Percentiles rank a stretch among this genome's conserved stretches.
These are phyloP conservation scores for Papilio machaon DNA, from an alignment of 1,140 invertebrate genomes.

Conservation along the genomic window DNA sequence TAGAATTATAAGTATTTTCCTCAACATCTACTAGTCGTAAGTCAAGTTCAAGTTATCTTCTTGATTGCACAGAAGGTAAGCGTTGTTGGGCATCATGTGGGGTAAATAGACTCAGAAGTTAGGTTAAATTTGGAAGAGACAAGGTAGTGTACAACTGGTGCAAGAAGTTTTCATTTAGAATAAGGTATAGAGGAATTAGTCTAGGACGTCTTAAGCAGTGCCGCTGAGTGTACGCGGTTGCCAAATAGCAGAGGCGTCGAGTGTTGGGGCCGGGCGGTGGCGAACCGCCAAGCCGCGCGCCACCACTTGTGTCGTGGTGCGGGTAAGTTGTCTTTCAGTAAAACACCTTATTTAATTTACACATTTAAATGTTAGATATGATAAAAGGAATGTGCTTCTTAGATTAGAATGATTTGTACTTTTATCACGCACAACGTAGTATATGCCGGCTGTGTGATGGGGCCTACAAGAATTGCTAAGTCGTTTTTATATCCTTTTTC, in stretches of 20 bases:
- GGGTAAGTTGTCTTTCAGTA: background rate
- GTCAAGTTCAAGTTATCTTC: too few relatives aligned
- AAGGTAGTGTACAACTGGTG: background rate
- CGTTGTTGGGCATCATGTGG: too few relatives aligned
- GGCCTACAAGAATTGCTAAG: too few relatives aligned
- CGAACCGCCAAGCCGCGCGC: background rate
- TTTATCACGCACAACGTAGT: background rate
- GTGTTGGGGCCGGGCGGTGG: background rate
- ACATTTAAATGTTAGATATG: background rate
- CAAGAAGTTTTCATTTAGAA: constrained; percentile 4
- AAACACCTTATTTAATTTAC: background rate
- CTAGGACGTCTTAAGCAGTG: background rate
- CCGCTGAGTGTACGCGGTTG: background rate
- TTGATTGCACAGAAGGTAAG: too few relatives aligned
- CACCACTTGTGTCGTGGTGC: background rate
- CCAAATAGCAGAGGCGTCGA: background rate
- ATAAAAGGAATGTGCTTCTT: background rate
- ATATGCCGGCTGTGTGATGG: background rate
- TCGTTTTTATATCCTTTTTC: too few relatives aligned
- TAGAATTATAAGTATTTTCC: too few relatives aligned
- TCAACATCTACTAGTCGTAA: too few relatives aligned
- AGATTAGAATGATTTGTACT: background rate
- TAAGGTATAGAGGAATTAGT: background rate
- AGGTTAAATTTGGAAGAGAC: too few relatives aligned
- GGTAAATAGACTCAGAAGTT: too few relatives aligned